Conservation (phyloP, 2,888 invertebrate genomes). For the Coecobrya sp. region DNA sequence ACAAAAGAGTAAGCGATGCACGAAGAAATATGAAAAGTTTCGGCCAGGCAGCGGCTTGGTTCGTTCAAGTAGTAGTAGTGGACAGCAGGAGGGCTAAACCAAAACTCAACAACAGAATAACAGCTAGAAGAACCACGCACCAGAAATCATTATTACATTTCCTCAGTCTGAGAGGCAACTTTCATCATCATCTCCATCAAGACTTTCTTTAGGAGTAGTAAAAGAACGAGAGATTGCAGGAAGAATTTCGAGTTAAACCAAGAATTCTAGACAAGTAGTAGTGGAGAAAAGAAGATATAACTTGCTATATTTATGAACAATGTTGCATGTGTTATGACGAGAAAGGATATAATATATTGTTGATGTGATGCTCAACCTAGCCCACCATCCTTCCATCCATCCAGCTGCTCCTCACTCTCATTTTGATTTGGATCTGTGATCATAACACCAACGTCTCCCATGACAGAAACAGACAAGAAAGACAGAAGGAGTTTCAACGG, state of each 20-base stretch:
- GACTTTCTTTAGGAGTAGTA: background rate
- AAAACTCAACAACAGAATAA: constrained; percentile 3
- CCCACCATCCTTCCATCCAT: background rate
- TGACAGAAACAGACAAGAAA: constrained; percentile 58
- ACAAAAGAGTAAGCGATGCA: background rate
- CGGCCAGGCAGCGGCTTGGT: background rate
- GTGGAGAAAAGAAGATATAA: background rate
- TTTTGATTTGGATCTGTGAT: constrained; percentile 71
- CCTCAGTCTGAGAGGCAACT: constrained; percentile 38
- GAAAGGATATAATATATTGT: constrained; percentile 39
- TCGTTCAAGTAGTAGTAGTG: constrained; percentile 2
- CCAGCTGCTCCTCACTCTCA: constrained; percentile 67
- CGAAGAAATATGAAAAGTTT: constrained; percentile 33
- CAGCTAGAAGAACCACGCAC: constrained; percentile 13
- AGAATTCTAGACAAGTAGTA: background rate
- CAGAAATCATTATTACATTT: constrained; percentile 57
- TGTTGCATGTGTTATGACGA: constrained; percentile 24
- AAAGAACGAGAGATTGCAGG: constrained; percentile 3
- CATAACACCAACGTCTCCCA: constrained; percentile 56
- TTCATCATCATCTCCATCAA: constrained; percentile 41
- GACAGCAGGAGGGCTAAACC: constrained; percentile 32
- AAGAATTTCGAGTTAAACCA: constrained; percentile 63
- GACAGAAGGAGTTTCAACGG: constrained; percentile 23
- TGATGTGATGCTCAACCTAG: constrained; percentile 52
- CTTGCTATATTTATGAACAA: background rate